Evolutionary conservation across 2,797 vertebrate genomes (phyloP).

Genomic region (Sciurus carolinensis): DNA sequence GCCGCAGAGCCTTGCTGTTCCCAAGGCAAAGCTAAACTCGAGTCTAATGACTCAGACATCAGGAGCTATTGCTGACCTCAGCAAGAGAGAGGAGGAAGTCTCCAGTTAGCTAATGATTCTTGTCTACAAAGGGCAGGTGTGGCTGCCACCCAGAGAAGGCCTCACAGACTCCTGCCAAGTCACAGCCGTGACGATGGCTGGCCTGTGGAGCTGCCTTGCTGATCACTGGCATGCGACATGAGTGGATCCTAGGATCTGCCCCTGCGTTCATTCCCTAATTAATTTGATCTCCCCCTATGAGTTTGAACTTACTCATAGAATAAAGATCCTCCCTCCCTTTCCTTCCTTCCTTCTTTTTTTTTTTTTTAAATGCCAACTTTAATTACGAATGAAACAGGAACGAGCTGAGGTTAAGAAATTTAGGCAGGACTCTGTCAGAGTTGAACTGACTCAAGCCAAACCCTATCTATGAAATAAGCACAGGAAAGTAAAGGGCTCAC

Average conservation of each 20-base stretch:
- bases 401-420: neutral
- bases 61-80: conserved; percentile 38
- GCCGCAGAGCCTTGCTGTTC: neutral
- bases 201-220: neutral
- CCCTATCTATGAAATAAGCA: neutral
- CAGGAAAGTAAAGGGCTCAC: neutral
- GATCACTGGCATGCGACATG: neutral
- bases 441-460: conserved; percentile 25
- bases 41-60: conserved; percentile 51
- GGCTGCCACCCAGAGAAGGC: neutral
- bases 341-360: neutral
- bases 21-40: conserved; percentile 49
- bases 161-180: conserved; percentile 4
- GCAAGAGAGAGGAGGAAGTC: conserved; percentile 46
- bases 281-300: neutral
- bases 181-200: neutral
- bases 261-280: neutral
- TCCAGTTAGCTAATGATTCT: conserved; percentile 11
- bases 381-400: conserved; percentile 54
- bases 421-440: neutral
- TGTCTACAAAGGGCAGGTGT: conserved; percentile 16
- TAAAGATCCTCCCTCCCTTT: neutral
- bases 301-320: neutral
- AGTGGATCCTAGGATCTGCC: neutral
- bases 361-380: conserved; percentile 48